These are phyloP conservation scores for Amphipyra tragopoginis DNA, from an alignment of 2,888 invertebrate species.

Conservation along the genomic window DNA sequence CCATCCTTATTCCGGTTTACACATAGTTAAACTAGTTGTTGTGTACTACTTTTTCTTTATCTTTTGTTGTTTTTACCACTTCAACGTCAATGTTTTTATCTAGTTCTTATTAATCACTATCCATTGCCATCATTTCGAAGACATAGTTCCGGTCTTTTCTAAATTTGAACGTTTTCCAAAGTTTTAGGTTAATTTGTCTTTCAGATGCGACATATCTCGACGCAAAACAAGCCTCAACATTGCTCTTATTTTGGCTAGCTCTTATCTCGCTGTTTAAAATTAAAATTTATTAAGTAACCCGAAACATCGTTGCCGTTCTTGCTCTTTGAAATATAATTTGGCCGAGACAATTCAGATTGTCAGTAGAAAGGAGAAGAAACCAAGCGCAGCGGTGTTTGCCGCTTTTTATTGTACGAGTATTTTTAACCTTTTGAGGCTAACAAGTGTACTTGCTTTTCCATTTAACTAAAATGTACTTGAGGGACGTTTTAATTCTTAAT, in stretches of 20 bases:
- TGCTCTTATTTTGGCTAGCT: conserved; percentile 21
- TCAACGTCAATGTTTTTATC: too few relatives aligned
- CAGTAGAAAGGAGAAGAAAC: conserved; percentile 25
- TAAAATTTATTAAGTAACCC: conserved; percentile 46
- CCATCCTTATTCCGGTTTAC: too few relatives aligned
- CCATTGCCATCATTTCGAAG: too few relatives aligned
- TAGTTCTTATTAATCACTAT: too few relatives aligned
- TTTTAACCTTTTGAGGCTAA: conserved; percentile 15
- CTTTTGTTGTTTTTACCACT: too few relatives aligned
- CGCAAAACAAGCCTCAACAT: conserved; percentile 23
- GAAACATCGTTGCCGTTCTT: conserved; percentile 39
- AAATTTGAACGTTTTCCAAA: neutral
- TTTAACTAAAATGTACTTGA: neutral
- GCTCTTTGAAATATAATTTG: conserved; percentile 48
- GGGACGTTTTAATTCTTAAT: neutral
- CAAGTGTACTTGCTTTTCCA: neutral
- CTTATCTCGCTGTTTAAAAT: conserved; percentile 35
- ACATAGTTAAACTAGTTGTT: too few relatives aligned
- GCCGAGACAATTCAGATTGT: conserved; percentile 42
- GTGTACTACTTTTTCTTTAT: too few relatives aligned
- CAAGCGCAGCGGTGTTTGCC: conserved; percentile 22
- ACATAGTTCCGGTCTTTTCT: neutral
- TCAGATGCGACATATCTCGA: conserved; percentile 31
- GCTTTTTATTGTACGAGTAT: conserved; percentile 18
- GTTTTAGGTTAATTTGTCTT: conserved; percentile 22